Evolutionary conservation across 1,140 invertebrate genomes (phyloP).

Genomic region (Drosophila tropicalis): DNA sequence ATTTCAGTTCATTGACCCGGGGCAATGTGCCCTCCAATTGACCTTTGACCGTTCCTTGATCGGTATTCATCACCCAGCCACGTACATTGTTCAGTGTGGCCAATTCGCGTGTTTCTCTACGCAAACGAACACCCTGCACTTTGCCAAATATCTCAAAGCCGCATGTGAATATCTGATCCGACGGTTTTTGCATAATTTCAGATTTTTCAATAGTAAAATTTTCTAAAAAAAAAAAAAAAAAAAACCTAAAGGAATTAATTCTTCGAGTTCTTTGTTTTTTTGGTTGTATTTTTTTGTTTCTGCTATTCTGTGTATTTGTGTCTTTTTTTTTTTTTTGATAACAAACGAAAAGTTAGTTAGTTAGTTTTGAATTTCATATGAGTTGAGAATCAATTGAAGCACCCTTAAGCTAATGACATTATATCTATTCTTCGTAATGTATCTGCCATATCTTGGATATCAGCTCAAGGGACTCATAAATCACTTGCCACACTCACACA

Average conservation of each 20-base stretch:
- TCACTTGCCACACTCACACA: slow-evolving; percentile 59
- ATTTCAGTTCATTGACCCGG: slow-evolving; percentile 86
- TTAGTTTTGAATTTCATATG: not conserved
- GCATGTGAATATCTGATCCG: slow-evolving; percentile 55
- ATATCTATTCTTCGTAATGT: slow-evolving; percentile 64
- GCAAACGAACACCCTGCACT: slow-evolving; percentile 85
- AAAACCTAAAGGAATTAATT: not conserved
- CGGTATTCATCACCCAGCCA: slow-evolving; percentile 88
- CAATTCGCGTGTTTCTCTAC: slow-evolving; percentile 86
- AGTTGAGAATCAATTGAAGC: not conserved
- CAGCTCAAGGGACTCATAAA: slow-evolving; percentile 74
- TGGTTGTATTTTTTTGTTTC: slow-evolving; percentile 20
- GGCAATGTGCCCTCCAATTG: slow-evolving; percentile 85
- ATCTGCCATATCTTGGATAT: slow-evolving; percentile 59
- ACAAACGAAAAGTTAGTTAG: not conserved
- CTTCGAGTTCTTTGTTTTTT: slow-evolving; percentile 12
- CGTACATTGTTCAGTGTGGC: slow-evolving; percentile 85
- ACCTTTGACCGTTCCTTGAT: slow-evolving; percentile 86
- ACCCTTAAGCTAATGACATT: slow-evolving; percentile 60
- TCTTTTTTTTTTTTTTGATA: not conserved
- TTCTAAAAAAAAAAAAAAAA: not conserved
- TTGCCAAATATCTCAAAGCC: slow-evolving; percentile 86
- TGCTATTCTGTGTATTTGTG: not conserved
- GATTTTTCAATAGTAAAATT: not conserved
- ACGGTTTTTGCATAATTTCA: slow-evolving; percentile 19